phyloP scores from a whole-genome alignment of 2,888 invertebrate genomes.

The Sinopyrophorus schimmeli region DNA sequence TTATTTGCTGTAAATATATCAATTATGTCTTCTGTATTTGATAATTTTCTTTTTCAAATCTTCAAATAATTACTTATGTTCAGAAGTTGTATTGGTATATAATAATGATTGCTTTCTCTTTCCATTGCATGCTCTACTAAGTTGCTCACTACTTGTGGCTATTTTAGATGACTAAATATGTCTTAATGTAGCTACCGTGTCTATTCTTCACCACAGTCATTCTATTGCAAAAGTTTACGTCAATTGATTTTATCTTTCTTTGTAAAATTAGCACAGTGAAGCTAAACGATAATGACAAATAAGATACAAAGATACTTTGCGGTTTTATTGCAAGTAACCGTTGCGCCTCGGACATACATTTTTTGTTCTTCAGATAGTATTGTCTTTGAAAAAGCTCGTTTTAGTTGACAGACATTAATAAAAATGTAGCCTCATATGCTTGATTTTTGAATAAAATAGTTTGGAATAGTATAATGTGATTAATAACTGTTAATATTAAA shows the following conservation, averaged over 20 bases:
- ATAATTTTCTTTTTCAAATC: too few species aligned
- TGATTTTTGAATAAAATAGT: too few species aligned
- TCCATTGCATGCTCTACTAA: slow-evolving; percentile 47
- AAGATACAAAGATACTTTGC: not conserved
- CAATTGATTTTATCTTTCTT: slow-evolving; percentile 2
- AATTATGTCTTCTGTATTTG: too few species aligned
- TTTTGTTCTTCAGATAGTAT: slow-evolving; percentile 6
- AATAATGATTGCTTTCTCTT: slow-evolving; percentile 47
- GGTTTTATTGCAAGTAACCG: slow-evolving; percentile 7
- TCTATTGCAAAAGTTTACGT: slow-evolving; percentile 7
- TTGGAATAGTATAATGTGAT: too few species aligned
- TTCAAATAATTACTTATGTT: too few species aligned
- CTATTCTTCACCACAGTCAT: slow-evolving; percentile 28
- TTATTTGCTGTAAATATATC: too few species aligned
- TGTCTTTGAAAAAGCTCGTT: slow-evolving; percentile 1
- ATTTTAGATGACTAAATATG: slow-evolving; percentile 43
- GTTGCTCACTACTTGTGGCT: slow-evolving; percentile 38
- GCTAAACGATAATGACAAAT: slow-evolving; percentile 1
- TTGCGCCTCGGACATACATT: slow-evolving; percentile 14
- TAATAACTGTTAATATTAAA: too few species aligned
- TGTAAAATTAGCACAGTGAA: not conserved
- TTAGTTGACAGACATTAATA: slow-evolving; percentile 8
- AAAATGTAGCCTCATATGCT: too few species aligned
- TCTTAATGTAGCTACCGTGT: slow-evolving; percentile 44
- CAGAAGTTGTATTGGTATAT: slow-evolving; percentile 33